A percentile compares a stretch with the other conserved stretches of the same genome.
These are phyloP conservation scores for Hypolimnas misippus DNA, from an alignment of 2,888 invertebrate genomes.

Conservation along the genomic window DNA sequence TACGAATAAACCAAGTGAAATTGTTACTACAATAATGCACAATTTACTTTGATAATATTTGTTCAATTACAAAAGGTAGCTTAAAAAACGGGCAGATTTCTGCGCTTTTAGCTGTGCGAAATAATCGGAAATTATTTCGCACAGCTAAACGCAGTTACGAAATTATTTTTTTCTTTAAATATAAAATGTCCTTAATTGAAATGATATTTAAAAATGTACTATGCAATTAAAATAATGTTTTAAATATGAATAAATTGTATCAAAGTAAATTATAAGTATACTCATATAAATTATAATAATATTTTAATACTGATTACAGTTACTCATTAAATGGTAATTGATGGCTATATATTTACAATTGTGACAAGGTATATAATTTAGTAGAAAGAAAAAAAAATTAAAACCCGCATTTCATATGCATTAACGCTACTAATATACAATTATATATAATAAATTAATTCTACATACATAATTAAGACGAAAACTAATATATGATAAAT, in stretches of 20 bases:
- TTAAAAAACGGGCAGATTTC: background rate
- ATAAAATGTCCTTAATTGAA: too few relatives aligned
- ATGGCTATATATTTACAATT: slow-evolving; percentile 75
- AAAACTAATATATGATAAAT: slow-evolving; percentile 18
- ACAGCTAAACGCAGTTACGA: too few relatives aligned
- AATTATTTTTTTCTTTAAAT: too few relatives aligned
- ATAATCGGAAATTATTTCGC: too few relatives aligned
- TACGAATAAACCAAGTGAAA: background rate
- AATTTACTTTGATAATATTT: slow-evolving; percentile 4
- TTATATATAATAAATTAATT: slow-evolving; percentile 65
- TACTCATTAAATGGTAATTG: slow-evolving; percentile 72
- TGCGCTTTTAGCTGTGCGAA: too few relatives aligned
- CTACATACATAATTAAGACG: slow-evolving; percentile 51
- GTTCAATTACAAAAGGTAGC: background rate
- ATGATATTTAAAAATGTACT: too few relatives aligned
- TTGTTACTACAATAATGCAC: background rate
- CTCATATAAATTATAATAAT: slow-evolving; percentile 68
- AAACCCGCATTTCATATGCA: slow-evolving; percentile 75
- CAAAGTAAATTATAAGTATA: slow-evolving; percentile 10
- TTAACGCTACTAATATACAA: slow-evolving; percentile 60
- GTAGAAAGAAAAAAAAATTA: slow-evolving; percentile 59
- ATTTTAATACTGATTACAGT: slow-evolving; percentile 81
- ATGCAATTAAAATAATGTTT: too few relatives aligned
- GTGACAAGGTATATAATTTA: slow-evolving; percentile 73
- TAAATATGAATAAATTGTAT: slow-evolving; percentile 7